Base-by-base conservation (phyloP, 2,888 invertebrate species). In the Brachyopa scutellaris region DNA sequence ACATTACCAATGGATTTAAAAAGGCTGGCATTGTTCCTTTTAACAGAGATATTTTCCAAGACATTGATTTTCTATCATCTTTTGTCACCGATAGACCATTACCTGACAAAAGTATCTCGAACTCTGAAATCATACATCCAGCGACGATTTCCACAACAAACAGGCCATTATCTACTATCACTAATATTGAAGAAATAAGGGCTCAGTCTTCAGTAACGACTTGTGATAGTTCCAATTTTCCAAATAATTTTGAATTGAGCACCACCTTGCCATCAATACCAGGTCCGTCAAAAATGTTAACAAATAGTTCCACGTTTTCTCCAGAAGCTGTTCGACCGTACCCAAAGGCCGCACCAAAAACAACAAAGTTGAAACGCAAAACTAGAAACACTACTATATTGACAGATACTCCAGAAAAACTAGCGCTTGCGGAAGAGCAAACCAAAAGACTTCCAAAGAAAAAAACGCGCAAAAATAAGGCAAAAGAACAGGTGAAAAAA, bases 1-100 rank as follows among this genome's bases (percentile, higher is more conserved):
- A 53, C 19, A 53, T 53, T n/a, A 17, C 17, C 9, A 33, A 31
- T 4, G 33, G 33, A 1, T 53, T 53, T n/a, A 8, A 36, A 19
- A 33, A 17, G 7, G 17, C 55, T 9, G 55, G 21, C 36, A 36
- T 38, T 11, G 36, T 33, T 33, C 36, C 55, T 36, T n/a, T 38
- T 21, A 55, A 36, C 21, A 19, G 13, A 13, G 31, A 55, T 36
- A 33, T 53, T 33, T 19, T 21, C n/a, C 33, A 19, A 33, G 19
- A 26, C 26, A 26, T 26, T 26, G 26, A 26, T 26, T 26, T 6
- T 8, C 9, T 36, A 36, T 36, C 36, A 36, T 36, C 36, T 2
- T 36, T 36, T 33, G 53, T 33, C 21, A 53, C 17, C 19, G 33
- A 36, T 33, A 53, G 53, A 53, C 33, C 33, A 36, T n/a, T 33